phyloP scores from a whole-genome alignment of 2,888 invertebrate species.

The Mythimna ferrago region DNA sequence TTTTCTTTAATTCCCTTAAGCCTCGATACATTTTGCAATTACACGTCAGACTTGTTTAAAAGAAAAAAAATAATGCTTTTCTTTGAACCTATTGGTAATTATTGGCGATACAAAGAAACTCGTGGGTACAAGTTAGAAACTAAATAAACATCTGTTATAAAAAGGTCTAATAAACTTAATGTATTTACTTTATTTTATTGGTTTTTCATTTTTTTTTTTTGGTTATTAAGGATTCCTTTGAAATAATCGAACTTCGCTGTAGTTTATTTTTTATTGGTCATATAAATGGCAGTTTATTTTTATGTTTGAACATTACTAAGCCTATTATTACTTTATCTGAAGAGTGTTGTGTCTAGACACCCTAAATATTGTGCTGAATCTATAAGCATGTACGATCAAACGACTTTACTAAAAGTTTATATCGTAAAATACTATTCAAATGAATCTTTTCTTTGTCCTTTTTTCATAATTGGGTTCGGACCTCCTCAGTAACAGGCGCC shows the following conservation, averaged over 20 bases:
- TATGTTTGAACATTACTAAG: neutral
- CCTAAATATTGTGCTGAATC: neutral
- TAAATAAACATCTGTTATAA: constrained; percentile 19
- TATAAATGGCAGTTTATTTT: constrained; percentile 11
- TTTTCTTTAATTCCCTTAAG: constrained; percentile 29
- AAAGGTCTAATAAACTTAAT: constrained; percentile 13
- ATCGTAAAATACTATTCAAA: no score
- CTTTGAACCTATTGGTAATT: constrained; percentile 19
- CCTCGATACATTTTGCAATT: constrained; percentile 26
- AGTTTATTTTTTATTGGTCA: constrained; percentile 6
- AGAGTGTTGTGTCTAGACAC: neutral
- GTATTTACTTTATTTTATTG: constrained; percentile 15
- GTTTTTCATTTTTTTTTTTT: constrained; percentile 5
- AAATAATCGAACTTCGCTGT: neutral
- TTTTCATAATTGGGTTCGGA: no score
- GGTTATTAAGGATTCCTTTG: neutral
- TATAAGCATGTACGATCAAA: neutral
- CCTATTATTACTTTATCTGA: neutral
- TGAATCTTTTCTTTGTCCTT: no score
- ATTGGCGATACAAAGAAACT: constrained; percentile 20
- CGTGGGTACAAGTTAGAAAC: constrained; percentile 5
- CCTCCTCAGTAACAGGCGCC: no score
- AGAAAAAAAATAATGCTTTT: neutral
- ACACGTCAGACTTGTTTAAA: constrained; percentile 14
- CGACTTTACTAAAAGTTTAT: neutral